A percentile compares a stretch with the other conserved stretches of the same genome.
These are phyloP conservation scores for Otolemur crassicaudatus DNA, from an alignment of 2,797 vertebrate genomes.

Conservation along the genomic window DNA sequence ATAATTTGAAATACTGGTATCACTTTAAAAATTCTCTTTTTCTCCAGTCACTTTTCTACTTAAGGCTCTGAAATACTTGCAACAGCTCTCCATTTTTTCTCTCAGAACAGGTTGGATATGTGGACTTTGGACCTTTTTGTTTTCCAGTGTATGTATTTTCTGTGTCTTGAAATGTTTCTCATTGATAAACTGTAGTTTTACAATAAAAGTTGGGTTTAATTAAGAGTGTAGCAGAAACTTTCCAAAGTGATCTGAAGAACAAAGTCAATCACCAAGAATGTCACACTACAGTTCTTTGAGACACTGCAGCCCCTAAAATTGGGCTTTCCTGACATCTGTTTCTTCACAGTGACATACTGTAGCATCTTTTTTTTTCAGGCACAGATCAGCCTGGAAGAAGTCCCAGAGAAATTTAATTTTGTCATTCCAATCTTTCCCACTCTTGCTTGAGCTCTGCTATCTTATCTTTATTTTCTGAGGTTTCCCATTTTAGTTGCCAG, in stretches of 20 bases:
- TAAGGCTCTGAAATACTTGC: conserved; percentile 37
- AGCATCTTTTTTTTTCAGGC: conserved; percentile 51
- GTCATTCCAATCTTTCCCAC: conserved; percentile 59
- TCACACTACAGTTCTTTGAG: conserved; percentile 31
- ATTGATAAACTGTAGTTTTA: conserved; percentile 14
- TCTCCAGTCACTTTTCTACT: conserved; percentile 29
- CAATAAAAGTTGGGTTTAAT: not conserved
- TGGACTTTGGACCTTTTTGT: conserved; percentile 17
- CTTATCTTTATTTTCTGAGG: conserved; percentile 72
- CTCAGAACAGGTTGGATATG: conserved; percentile 29
- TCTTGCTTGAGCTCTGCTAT: conserved; percentile 53
- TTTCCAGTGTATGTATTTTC: conserved; percentile 35
- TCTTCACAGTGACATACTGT: conserved; percentile 67
- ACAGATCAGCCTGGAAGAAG: conserved; percentile 71
- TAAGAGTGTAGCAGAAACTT: conserved; percentile 53
- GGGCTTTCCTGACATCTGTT: conserved; percentile 73
- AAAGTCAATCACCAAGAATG: conserved; percentile 33
- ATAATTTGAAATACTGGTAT: conserved; percentile 55
- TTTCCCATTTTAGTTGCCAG: conserved; percentile 65
- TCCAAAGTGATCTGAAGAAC: conserved; percentile 56
- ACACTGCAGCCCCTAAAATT: conserved; percentile 53
- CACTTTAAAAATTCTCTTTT: conserved; percentile 37
- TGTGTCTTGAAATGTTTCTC: conserved; percentile 12
- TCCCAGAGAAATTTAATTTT: conserved; percentile 79
- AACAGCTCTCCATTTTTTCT: not conserved